phyloP scores from a whole-genome alignment of 2,113 vertebrate species.

The Dascyllus trimaculatus region DNA sequence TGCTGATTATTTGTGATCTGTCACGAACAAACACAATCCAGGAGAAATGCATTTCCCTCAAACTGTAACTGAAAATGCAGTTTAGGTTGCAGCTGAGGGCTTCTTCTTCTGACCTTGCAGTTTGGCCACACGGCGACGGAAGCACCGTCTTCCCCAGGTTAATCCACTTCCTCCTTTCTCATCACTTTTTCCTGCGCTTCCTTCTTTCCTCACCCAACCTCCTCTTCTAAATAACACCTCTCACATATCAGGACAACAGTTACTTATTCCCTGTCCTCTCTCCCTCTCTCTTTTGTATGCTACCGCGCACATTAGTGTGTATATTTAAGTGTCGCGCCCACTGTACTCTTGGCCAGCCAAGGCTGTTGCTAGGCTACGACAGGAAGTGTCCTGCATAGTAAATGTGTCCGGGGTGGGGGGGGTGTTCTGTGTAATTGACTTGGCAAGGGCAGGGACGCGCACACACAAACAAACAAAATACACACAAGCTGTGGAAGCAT shows the following conservation, averaged over 20 bases:
- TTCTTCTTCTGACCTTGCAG: constrained; percentile 33
- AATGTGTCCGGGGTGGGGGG: constrained; percentile 59
- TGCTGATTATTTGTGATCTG: too few relatives aligned
- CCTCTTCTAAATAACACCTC: constrained; percentile 32
- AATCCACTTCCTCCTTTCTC: constrained; percentile 16
- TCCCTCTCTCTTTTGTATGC: neutral
- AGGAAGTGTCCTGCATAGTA: constrained; percentile 81
- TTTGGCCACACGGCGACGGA: constrained; percentile 18
- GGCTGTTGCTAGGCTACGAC: constrained; percentile 80
- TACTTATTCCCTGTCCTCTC: constrained; percentile 17
- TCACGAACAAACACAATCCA: too few relatives aligned
- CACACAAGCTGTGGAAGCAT: constrained; percentile 13
- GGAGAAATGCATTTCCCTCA: too few relatives aligned
- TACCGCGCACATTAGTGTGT: neutral
- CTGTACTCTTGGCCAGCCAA: constrained; percentile 54
- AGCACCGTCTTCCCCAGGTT: neutral
- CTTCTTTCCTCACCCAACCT: neutral
- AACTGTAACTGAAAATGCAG: too few relatives aligned
- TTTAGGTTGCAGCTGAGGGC: neutral
- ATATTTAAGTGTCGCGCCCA: constrained; percentile 53
- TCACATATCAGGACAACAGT: constrained; percentile 27
- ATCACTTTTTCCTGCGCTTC: constrained; percentile 10
- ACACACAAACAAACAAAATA: constrained; percentile 52
- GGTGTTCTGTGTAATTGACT: constrained; percentile 68
- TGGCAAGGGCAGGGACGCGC: constrained; percentile 65